Evolutionary conservation across 2,888 invertebrate genomes (phyloP).

Genomic region (Polymixis lichenea): DNA sequence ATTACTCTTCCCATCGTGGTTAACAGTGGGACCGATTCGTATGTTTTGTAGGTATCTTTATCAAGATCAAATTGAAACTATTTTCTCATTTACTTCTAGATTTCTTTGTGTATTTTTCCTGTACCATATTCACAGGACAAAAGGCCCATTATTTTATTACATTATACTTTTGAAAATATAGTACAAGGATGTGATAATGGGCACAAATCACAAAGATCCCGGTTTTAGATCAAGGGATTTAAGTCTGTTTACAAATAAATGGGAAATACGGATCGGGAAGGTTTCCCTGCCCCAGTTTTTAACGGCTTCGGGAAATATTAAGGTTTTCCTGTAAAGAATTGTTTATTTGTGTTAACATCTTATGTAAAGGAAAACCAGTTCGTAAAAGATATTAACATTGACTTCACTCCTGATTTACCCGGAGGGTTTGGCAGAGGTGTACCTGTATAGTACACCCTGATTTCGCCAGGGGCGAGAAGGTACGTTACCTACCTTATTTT

Average conservation of each 20-base stretch:
- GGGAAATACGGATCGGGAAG: slow-evolving; percentile 21
- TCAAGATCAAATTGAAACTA: not conserved
- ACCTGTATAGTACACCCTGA: not conserved
- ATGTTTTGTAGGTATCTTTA: not conserved
- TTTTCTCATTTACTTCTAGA: not conserved
- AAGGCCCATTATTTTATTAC: not conserved
- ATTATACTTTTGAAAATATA: not conserved
- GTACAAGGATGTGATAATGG: slow-evolving; percentile 18
- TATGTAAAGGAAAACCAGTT: not conserved
- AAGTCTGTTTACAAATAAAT: slow-evolving; percentile 37
- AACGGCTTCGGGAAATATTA: slow-evolving; percentile 1
- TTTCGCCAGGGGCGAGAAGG: not conserved
- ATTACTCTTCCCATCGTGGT: not conserved
- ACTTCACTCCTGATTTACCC: not conserved
- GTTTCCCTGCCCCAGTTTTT: slow-evolving; percentile 23
- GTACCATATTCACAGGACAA: not conserved
- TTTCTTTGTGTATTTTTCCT: not conserved
- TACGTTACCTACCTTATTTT: no score
- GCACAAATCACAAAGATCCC: slow-evolving; percentile 33
- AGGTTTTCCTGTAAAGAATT: slow-evolving; percentile 6
- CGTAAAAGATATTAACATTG: not conserved
- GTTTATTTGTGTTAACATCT: slow-evolving; percentile 21
- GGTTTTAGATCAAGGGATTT: slow-evolving; percentile 28
- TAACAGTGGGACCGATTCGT: not conserved
- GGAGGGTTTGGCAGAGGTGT: no score